Base-by-base conservation (phyloP, 2,113 vertebrate genomes). In the Benitochromis conjunctus region DNA sequence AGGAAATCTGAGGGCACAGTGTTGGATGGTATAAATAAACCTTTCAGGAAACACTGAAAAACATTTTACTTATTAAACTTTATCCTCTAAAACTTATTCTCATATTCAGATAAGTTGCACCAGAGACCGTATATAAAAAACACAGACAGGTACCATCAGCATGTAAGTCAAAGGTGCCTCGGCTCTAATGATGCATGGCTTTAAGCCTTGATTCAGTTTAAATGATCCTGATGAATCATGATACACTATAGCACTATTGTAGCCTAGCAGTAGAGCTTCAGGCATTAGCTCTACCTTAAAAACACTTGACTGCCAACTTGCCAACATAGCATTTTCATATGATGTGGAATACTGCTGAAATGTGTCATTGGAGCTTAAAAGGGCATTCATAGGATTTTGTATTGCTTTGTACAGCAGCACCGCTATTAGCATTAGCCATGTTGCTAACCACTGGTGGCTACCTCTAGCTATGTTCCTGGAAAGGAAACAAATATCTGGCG, bases 241-340 rank as follows among this genome's bases (percentile, higher is more conserved):
- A 38, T 38, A 64, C 10, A 18, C 0, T 38, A 38, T 21, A 64
- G 10, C 34, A 38, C 34, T 1, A 64, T 38, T 2, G 19, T 38
- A 38, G 60, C 34, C 34, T 64, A 64, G 60, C 4, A 1, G 36
- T 64, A 8, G 31, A 9, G 1, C 60, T 36, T 64, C 31, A 36
- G 36, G 19, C 8, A 26, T 48, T 74, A 71, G 26, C 41, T 46
- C 14, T 48, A 46, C 41, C 41, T 1, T 26, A 29, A 26, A 71
- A 13, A 0, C 8, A 21, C 62, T 0, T 38, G 34, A 19, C 10
- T 64, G 34, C 19, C 34, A 60, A 10, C 29, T 34, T 62, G 0
- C 38, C 13, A 26, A 26, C 66, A 1, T 18, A 26, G 8, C n/a
- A 26, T 46, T 71, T 46, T 71, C 38, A 6, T 71, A 26, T 46